Evolutionary conservation across 2,888 invertebrate genomes (phyloP), one percentile per base, ranked within the genome.

Genomic region (Torymus tubicola): DNA sequence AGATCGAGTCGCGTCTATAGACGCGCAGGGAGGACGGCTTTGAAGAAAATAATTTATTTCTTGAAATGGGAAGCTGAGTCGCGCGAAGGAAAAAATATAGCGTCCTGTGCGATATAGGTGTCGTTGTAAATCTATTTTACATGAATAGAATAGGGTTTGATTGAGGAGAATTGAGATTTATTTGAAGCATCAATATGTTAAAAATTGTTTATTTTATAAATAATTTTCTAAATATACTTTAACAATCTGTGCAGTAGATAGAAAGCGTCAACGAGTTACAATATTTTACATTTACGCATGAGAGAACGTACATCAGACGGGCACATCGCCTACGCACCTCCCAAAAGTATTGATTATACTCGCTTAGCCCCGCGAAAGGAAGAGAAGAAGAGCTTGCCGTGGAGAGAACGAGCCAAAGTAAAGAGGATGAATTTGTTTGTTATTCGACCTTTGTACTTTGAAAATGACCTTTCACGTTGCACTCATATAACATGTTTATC

Each of bases 291-390:
- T 42, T 42, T 42, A 42, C 42, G 42, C 42, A 42, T 60, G 42
- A 10, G 13, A 60, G 16, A 60, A 60, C 42, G 42, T 70, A 63
- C 8, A 72, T 10, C 84, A 82, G 85, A 80, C 85, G 85, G 84
- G 83, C 83, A 84, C 84, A 84, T 87, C 87, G 85, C 87, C 87
- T 86, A 87, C 87, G 86, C 87, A 87, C 86, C 87, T 86, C 87
- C 83, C 85, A 86, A 85, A 88, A 88, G 89, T 90, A 89, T 89
- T 90, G 90, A 90, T 89, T 88, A 89, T 88, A 89, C 88, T 89
- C 87, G 86, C 85, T 63, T 84, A 85, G 84, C 85, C 81, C 85
- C 83, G 84, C 82, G 82, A 2, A 84, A 86, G 85, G 85, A 84
- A 86, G 85, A 64, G 16, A 24, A 24, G n/a, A n/a, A 14, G 63